Percentiles rank a stretch among this genome's conserved stretches.
These are phyloP conservation scores for Andrena trimmerana DNA, from an alignment of 2,888 invertebrate genomes.

Conservation along the genomic window DNA sequence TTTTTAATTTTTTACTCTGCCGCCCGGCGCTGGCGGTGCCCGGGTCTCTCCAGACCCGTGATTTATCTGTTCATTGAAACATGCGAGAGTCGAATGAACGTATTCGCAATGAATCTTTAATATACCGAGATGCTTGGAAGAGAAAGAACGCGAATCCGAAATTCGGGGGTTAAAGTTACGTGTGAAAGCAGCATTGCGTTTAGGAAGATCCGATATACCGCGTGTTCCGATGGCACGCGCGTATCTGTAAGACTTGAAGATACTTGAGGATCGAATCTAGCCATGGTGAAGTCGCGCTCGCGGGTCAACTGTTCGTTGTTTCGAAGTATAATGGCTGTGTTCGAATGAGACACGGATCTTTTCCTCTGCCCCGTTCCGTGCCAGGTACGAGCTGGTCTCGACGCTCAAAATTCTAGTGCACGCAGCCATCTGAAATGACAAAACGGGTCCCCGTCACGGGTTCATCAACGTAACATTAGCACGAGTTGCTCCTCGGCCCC, in stretches of 20 bases:
- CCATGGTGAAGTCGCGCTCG: conserved; percentile 15
- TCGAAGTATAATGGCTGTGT: conserved; percentile 74
- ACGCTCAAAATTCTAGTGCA: conserved; percentile 79
- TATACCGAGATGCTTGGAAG: no score
- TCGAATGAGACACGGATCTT: conserved; percentile 74
- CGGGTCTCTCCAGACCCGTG: no score
- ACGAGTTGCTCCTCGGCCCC: conserved; percentile 32
- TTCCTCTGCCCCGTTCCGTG: conserved; percentile 66
- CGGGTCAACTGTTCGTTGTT: conserved; percentile 67
- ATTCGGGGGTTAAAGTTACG: no score
- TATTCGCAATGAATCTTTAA: no score
- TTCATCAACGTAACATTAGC: conserved; percentile 58
- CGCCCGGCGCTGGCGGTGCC: no score
- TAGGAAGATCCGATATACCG: neutral
- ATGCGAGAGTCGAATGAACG: no score
- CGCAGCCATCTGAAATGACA: conserved; percentile 70
- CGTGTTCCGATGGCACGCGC: neutral
- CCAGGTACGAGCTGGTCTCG: conserved; percentile 76
- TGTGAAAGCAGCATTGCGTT: no score
- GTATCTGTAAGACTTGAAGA: conserved; percentile 14
- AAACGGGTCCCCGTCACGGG: conserved; percentile 51
- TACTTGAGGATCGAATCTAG: conserved; percentile 13
- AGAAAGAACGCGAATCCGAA: no score
- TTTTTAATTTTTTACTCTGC: no score
- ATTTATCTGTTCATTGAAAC: no score